These are phyloP conservation scores for Sitobion miscanthi DNA, from an alignment of 1,140 invertebrate genomes.

Conservation along the genomic window DNA sequence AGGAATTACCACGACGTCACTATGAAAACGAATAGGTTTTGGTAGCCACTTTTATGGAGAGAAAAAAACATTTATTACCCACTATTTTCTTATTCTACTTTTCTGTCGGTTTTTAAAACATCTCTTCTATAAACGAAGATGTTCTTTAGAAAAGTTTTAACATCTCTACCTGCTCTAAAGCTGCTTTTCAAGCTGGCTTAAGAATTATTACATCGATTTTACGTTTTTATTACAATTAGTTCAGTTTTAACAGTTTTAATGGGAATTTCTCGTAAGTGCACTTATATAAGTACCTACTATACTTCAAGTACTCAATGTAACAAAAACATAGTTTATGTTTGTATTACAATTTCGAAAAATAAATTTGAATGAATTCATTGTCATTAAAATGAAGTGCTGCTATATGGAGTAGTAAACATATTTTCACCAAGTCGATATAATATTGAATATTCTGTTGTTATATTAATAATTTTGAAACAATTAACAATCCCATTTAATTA, in stretches of 20 bases:
- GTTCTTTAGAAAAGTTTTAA: not conserved
- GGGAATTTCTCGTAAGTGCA: not conserved
- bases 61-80: slow-evolving; percentile 13
- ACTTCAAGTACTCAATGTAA: not conserved
- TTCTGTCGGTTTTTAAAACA: not conserved
- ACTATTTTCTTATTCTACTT: not conserved
- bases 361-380: not conserved
- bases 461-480: no score
- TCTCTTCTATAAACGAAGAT: not conserved
- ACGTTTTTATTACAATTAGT: slow-evolving; percentile 16
- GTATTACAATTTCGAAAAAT: not conserved
- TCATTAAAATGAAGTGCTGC: not conserved
- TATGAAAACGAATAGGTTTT: not conserved
- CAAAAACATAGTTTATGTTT: slow-evolving; percentile 15
- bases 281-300: not conserved
- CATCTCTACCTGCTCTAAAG: not conserved
- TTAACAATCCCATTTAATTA: not conserved
- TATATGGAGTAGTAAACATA: not conserved
- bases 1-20: slow-evolving; percentile 9
- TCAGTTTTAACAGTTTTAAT: not conserved
- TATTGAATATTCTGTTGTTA: not conserved
- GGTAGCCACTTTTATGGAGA: not conserved
- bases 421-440: not conserved
- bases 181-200: not conserved
- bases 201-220: slow-evolving; percentile 20